These are phyloP conservation scores for Volucella bombylans DNA, from an alignment of 2,888 invertebrate genomes.

Conservation along the genomic window DNA sequence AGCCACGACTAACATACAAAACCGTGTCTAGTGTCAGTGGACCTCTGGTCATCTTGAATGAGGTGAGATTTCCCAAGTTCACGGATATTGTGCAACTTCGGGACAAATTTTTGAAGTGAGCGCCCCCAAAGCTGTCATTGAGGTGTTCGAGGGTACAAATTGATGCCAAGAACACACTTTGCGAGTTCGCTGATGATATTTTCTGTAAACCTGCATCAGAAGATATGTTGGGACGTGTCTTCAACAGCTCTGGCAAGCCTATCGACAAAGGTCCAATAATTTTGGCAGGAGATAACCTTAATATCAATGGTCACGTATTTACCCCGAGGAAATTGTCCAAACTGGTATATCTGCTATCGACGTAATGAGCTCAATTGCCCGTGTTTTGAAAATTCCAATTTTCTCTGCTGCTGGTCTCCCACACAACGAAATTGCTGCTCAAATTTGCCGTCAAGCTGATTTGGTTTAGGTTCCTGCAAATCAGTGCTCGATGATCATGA, in stretches of 20 bases:
- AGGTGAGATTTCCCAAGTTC: slow-evolving; percentile 99
- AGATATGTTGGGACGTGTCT: no score
- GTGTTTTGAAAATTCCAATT: slow-evolving; percentile 99
- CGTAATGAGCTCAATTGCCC: slow-evolving; percentile 99
- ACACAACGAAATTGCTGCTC: slow-evolving; percentile 99
- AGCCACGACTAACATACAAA: no score
- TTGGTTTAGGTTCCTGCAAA: slow-evolving; percentile 94
- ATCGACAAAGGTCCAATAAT: no score
- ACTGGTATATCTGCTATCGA: slow-evolving; percentile 99
- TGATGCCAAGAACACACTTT: slow-evolving; percentile 99
- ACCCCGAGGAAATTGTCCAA: slow-evolving; percentile 99
- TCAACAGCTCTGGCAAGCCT: no score
- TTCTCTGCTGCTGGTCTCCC: slow-evolving; percentile 99
- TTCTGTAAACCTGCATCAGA: slow-evolving; percentile 98
- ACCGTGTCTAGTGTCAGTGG: slow-evolving; percentile 91
- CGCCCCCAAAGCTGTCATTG: slow-evolving; percentile 98
- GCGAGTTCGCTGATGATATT: slow-evolving; percentile 99
- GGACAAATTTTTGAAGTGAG: slow-evolving; percentile 99
- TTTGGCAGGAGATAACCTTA: slow-evolving; percentile 86
- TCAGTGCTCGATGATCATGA: slow-evolving; percentile 96
- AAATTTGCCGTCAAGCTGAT: slow-evolving; percentile 99
- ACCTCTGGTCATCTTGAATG: slow-evolving; percentile 98
- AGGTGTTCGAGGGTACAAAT: slow-evolving; percentile 99
- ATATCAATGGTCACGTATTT: slow-evolving; percentile 99
- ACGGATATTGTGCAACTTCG: slow-evolving; percentile 98